phyloP scores from a whole-genome alignment of 2,113 vertebrate species.

The Pycnonotus jocosus region DNA sequence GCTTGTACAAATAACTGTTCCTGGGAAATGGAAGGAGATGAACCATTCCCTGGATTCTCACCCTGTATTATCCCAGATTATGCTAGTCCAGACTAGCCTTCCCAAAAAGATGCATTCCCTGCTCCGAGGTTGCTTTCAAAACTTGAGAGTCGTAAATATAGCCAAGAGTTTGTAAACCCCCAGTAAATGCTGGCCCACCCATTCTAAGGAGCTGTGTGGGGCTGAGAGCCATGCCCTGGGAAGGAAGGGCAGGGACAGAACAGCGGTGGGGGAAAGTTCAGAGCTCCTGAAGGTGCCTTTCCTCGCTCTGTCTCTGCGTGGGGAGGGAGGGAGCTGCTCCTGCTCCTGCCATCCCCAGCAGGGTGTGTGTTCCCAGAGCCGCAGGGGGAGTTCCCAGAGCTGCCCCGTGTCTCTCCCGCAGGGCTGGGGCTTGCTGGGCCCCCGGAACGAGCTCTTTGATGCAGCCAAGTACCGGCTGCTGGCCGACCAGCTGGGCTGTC shows the following conservation, averaged over 20 bases:
- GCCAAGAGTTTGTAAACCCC: not conserved
- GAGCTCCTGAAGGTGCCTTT: not conserved
- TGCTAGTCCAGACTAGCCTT: not conserved
- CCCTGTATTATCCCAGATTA: not conserved
- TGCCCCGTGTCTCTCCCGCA: not conserved
- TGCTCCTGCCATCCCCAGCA: not conserved
- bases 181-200: too few species aligned
- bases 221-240: not conserved
- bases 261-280: not conserved
- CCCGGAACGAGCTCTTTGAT: constrained; percentile 79
- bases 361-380: not conserved
- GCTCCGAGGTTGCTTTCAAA: not conserved
- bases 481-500: constrained; percentile 68
- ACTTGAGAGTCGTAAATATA: too few species aligned
- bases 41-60: not conserved
- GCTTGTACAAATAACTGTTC: not conserved
- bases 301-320: rapidly evolving
- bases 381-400: not conserved
- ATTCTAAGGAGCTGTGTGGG: not conserved
- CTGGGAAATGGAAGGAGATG: not conserved
- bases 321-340: not conserved
- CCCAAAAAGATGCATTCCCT: not conserved
- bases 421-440: constrained; percentile 88
- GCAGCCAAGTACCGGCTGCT: constrained; percentile 63
- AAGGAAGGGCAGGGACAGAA: not conserved